Base-by-base conservation (phyloP, 2,888 invertebrate species). In the Pelosia muscerda region DNA sequence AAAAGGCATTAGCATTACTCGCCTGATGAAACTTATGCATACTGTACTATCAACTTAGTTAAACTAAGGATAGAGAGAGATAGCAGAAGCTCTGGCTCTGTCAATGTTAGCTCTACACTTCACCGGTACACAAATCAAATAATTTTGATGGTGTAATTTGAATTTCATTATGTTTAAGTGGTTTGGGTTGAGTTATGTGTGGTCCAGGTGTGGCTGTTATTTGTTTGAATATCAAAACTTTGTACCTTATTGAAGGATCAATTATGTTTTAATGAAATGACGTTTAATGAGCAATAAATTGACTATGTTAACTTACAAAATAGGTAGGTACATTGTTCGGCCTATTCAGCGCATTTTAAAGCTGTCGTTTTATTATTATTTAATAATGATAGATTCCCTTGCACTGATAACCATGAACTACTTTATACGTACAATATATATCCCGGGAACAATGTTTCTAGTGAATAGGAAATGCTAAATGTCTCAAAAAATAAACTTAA, bases 1-100 rank as follows among this genome's bases (percentile, higher is more conserved):
- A 86, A 89, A 90, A 90, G 84, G 84, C 90, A 90, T 89, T 90
- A 90, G 84, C 88, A 86, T 88, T 86, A 83, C 84, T 82, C 79
- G 87, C 78, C 76, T 83, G 83, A 85, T 86, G 86, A 84, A 86
- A 85, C 88, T 85, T 82, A 81, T 83, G 82, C 83, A 85, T 83
- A 84, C 81, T 82, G 78, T 83, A 81, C 73, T 74, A 72, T 73
- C 71, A 71, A 77, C 69, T 80, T 84, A 81, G 86, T 86, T 81
- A 81, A 77, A 77, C 77, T 77, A 69, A 73, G 68, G 81, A 68
- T 68, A 71, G 80, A 81, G 81, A 75, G 84, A 86, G 78, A 72
- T 64, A 65, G 65, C 69, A 81, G 74, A 72, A 71, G 74, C 76
- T 76, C 75, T 71, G 73, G 70, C 79, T 80, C 79, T 78, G 87